Base-by-base conservation (phyloP, 2,888 invertebrate species). In the Stegophylla sp. region DNA sequence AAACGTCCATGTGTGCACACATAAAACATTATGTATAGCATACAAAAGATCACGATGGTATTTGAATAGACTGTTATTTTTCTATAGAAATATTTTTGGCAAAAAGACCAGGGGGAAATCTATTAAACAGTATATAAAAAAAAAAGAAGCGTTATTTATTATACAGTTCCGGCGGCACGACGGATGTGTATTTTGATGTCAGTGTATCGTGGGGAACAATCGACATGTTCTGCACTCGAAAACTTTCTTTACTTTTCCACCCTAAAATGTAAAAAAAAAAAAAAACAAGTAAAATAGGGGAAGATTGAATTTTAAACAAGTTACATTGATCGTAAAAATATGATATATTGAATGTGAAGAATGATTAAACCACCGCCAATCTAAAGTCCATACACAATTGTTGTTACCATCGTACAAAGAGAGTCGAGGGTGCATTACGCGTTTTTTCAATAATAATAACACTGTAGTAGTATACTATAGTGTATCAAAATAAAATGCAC, bases 181-280 rank as follows among this genome's bases (percentile, higher is more conserved):
- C 67, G 56, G 67, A 77, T 67, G 67, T 59, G 43, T 34, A 67
- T n/a, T n/a, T 69, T 28, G 53, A 45, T 53, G 67, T 67, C 53
- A 66, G 56, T 69, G 59, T 20, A 56, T 28, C 26, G 0, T 45
- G 20, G 67, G 56, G 15, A 67, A 67, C 77, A 67, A 5, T 77
- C 67, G 53, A 41, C 51, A 66, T 76, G 64, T 59, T 15, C n/a
- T 56, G 59, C 45, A 45, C 53, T 66, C 43, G 76, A 53, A 76
- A 66, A 76, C 66, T 67, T 67, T 67, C 77, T 77, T 77, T 66
- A 67, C 43, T 26, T 59, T n/a, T 66, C 41, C 76, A 66, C 77
- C 77, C 67, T 59, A 45, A 56, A 56, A 76, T 28, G 23, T n/a
- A 59, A 56, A 66, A 56, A 43, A 7, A n/a, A 26, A 76, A 59